Evolutionary conservation across 1,140 invertebrate species (phyloP).

Genomic region (Choristoneura fumiferana): DNA sequence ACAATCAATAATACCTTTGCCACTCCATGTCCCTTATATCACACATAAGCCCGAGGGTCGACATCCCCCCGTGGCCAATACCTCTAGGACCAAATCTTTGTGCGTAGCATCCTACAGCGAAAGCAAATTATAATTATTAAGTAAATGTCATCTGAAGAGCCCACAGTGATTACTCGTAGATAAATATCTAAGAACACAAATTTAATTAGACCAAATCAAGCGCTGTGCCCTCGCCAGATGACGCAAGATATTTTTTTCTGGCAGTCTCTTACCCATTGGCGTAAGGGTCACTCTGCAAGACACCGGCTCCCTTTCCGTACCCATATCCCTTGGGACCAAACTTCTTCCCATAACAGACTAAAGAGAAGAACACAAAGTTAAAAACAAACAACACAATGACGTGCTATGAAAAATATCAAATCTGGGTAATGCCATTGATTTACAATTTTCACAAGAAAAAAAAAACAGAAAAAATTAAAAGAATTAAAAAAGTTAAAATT

Average conservation of each 20-base stretch:
- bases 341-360: constrained; percentile 96
- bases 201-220: constrained; percentile 14
- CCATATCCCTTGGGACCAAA: constrained; percentile 97
- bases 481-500: not conserved
- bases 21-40: constrained; percentile 83
- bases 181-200: not conserved
- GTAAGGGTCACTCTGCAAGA: constrained; percentile 91
- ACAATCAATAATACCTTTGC: constrained; percentile 78
- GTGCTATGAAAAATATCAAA: constrained; percentile 7
- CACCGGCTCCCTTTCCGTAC: constrained; percentile 94
- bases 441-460: not conserved
- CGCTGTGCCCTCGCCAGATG: constrained; percentile 57
- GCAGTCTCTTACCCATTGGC: constrained; percentile 82
- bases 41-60: constrained; percentile 83
- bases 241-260: constrained; percentile 32
- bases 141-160: constrained; percentile 45
- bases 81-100: constrained; percentile 93
- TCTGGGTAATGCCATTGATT: constrained; percentile 21
- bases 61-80: constrained; percentile 91
- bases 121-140: constrained; percentile 69
- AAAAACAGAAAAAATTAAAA: not conserved
- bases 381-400: constrained; percentile 29
- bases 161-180: constrained; percentile 45
- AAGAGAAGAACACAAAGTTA: constrained; percentile 60
- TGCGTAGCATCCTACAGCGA: constrained; percentile 85